A percentile compares a stretch with the other conserved stretches of the same genome.
Evolutionary conservation across 2,888 invertebrate species (phyloP).

Genomic region (Pristionchus exspectatus): DNA sequence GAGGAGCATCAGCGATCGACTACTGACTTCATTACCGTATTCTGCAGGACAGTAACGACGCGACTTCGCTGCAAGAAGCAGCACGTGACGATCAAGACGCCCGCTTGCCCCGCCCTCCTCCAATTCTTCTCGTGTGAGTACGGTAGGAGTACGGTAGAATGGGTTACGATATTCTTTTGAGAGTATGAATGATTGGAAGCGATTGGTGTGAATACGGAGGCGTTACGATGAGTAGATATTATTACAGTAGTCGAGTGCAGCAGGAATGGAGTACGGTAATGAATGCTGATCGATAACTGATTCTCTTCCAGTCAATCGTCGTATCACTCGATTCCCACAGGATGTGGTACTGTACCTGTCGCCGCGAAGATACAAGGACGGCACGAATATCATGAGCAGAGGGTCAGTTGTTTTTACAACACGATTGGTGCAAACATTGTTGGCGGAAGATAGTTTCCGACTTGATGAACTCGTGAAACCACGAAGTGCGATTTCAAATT

Average conservation of each 20-base stretch:
- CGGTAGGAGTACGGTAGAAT: background rate
- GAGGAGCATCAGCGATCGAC: background rate
- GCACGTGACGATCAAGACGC: constrained; percentile 67
- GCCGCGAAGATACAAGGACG: background rate
- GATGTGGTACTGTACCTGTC: constrained; percentile 28
- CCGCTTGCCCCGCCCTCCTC: constrained; percentile 67
- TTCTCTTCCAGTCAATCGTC: constrained; percentile 27
- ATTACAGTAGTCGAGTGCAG: no score
- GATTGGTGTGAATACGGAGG: no score
- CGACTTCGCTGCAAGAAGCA: constrained; percentile 61
- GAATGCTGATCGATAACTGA: background rate
- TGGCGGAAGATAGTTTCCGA: background rate
- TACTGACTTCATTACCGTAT: background rate
- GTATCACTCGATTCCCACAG: constrained; percentile 5
- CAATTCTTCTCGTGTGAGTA: constrained; percentile 69
- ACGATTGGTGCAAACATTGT: background rate
- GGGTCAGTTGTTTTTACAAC: background rate
- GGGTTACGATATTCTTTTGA: background rate
- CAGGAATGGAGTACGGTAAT: background rate
- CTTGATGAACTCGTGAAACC: background rate
- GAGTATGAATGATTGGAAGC: no score
- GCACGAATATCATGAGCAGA: constrained; percentile 33
- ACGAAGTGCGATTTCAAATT: background rate
- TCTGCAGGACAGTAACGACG: constrained; percentile 48
- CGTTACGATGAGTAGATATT: no score